Conservation (phyloP, 2,113 vertebrate species). For the Saccopteryx bilineata region DNA sequence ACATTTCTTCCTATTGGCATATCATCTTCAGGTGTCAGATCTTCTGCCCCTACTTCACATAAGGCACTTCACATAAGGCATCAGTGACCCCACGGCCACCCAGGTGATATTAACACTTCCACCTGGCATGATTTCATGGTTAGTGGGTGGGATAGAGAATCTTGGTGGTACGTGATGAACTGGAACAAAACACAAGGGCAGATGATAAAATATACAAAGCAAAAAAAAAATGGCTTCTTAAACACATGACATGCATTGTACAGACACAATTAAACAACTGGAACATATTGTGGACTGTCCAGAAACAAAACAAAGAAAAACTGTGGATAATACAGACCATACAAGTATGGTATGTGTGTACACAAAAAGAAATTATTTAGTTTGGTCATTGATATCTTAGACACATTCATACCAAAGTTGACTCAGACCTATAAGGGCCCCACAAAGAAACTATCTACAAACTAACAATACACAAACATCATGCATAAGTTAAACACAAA, state of each 20-base stretch:
- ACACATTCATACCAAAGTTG: slow-evolving; percentile 87
- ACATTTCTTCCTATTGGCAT: slow-evolving; percentile 99
- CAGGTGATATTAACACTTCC: slow-evolving; percentile 99
- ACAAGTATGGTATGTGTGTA: slow-evolving; percentile 87
- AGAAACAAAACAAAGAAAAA: slow-evolving; percentile 82
- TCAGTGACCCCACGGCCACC: slow-evolving; percentile 98
- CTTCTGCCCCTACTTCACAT: slow-evolving; percentile 99
- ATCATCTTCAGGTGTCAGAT: slow-evolving; percentile 98
- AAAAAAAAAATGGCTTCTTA: slow-evolving; percentile 56
- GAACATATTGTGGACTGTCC: slow-evolving; percentile 67
- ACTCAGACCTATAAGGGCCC: slow-evolving; percentile 87
- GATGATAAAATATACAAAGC: slow-evolving; percentile 87
- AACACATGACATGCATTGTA: slow-evolving; percentile 87
- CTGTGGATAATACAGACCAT: slow-evolving; percentile 83
- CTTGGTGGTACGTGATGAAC: slow-evolving; percentile 98
- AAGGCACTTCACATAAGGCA: slow-evolving; percentile 99
- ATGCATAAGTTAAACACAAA: slow-evolving; percentile 91
- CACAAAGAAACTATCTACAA: slow-evolving; percentile 87
- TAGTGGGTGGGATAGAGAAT: slow-evolving; percentile 99
- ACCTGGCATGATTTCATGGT: slow-evolving; percentile 99
- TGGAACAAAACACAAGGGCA: slow-evolving; percentile 91
- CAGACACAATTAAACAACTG: slow-evolving; percentile 84
- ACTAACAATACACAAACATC: slow-evolving; percentile 91
- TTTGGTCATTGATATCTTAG: slow-evolving; percentile 85
- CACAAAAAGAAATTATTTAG: slow-evolving; percentile 78